phyloP scores from a whole-genome alignment of 1,140 invertebrate genomes.

The Carposina sasakii region DNA sequence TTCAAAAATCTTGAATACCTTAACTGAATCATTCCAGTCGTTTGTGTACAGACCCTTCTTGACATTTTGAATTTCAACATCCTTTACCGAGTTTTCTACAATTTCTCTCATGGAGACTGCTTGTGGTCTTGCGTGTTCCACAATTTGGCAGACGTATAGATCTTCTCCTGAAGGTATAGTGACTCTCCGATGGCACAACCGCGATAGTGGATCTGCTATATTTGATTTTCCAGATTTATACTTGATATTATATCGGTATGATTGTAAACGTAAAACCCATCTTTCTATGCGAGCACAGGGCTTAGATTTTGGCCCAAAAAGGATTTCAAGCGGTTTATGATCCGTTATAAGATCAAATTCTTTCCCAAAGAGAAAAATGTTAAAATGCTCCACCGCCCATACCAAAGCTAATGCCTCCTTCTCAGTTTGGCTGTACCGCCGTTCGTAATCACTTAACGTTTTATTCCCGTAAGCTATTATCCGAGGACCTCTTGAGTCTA shows the following conservation, averaged over 20 bases:
- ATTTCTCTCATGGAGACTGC: background rate
- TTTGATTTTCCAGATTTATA: slow-evolving; percentile 10
- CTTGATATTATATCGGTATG: background rate
- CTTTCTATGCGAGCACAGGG: slow-evolving; percentile 30
- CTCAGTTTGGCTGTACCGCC: no score
- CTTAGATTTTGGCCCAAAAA: slow-evolving; percentile 14
- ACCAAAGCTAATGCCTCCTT: no score
- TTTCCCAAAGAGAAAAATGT: no score
- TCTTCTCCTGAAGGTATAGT: background rate
- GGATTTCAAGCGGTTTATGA: background rate
- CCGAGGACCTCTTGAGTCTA: no score
- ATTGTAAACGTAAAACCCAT: slow-evolving; percentile 8
- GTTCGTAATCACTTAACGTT: no score
- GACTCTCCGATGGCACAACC: background rate
- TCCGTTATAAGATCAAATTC: no score
- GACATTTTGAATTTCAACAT: background rate
- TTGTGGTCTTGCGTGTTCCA: background rate
- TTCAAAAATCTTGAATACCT: background rate
- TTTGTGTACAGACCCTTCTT: background rate
- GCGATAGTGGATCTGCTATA: slow-evolving; percentile 8
- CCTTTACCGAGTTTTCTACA: background rate
- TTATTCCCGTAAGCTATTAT: no score
- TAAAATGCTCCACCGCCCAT: no score
- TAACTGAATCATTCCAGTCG: background rate
- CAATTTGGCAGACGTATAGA: slow-evolving; percentile 5